Evolutionary conservation across 2,113 vertebrate species (phyloP).

Genomic region (Phaetusa simplex): DNA sequence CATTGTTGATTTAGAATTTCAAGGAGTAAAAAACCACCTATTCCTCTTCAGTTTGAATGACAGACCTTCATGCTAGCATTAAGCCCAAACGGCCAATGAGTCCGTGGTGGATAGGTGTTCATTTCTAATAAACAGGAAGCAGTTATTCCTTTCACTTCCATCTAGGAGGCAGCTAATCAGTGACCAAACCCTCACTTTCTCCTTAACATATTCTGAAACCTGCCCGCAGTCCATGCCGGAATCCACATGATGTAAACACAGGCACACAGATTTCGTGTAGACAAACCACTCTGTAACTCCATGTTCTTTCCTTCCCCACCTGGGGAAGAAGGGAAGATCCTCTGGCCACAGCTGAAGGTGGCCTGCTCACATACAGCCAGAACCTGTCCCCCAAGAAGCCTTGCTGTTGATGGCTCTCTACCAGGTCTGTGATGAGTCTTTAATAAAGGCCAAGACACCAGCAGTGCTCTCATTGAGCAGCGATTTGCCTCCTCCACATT

Average conservation of each 20-base stretch:
- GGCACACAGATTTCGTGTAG: background rate
- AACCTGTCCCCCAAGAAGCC: background rate
- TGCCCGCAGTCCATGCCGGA: background rate
- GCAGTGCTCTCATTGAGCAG: background rate
- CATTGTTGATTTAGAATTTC: background rate
- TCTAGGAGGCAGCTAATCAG: background rate
- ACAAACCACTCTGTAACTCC: background rate
- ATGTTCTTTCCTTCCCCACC: background rate
- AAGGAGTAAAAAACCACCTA: background rate
- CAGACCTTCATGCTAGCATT: background rate
- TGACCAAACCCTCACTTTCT: background rate
- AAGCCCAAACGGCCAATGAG: background rate
- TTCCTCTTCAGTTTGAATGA: background rate
- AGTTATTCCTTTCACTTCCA: background rate
- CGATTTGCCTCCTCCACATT: fast-evolving
- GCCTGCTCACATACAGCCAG: background rate
- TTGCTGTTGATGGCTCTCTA: background rate
- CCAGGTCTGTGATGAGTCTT: background rate
- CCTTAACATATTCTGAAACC: background rate
- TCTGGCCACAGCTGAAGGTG: background rate
- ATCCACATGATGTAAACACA: fast-evolving
- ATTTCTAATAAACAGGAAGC: background rate
- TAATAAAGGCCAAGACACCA: background rate
- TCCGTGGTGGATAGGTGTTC: background rate
- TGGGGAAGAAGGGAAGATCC: background rate